phyloP scores from a whole-genome alignment of 2,888 invertebrate species.

The Pegoplata infirma region DNA sequence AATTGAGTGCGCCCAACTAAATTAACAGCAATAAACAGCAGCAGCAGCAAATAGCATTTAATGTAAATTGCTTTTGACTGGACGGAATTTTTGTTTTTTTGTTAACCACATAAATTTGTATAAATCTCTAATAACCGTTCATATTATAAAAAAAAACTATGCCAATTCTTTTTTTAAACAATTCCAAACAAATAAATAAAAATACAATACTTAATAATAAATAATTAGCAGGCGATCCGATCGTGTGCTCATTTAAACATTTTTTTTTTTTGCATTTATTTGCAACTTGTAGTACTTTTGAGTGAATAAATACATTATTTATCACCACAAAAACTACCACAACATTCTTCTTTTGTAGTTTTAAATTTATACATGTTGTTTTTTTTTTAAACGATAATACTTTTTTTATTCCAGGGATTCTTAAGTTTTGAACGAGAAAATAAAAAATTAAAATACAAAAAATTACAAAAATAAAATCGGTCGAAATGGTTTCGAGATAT shows the following conservation, averaged over 20 bases:
- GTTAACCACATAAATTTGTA: neutral
- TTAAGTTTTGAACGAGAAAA: neutral
- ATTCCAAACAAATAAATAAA: neutral
- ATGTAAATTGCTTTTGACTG: neutral
- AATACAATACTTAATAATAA: neutral
- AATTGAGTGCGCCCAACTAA: neutral
- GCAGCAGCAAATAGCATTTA: neutral
- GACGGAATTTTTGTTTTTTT: too few relatives aligned
- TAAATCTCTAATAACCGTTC: neutral
- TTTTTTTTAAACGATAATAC: neutral
- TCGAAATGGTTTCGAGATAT: too few relatives aligned
- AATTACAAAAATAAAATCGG: too few relatives aligned
- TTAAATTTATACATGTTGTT: neutral
- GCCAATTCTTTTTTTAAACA: neutral
- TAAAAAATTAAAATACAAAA: too few relatives aligned
- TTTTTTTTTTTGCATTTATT: neutral
- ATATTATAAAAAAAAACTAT: neutral
- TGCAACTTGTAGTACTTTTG: neutral
- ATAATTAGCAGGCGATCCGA: conserved; percentile 4
- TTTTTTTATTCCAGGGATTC: neutral
- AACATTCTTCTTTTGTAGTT: neutral
- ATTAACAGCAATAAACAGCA: neutral
- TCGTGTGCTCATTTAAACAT: conserved; percentile 14
- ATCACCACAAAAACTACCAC: neutral
- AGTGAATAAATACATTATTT: too few relatives aligned